These are phyloP conservation scores for Lasioglossum malachurum DNA, from an alignment of 2,888 invertebrate species.

Conservation along the genomic window DNA sequence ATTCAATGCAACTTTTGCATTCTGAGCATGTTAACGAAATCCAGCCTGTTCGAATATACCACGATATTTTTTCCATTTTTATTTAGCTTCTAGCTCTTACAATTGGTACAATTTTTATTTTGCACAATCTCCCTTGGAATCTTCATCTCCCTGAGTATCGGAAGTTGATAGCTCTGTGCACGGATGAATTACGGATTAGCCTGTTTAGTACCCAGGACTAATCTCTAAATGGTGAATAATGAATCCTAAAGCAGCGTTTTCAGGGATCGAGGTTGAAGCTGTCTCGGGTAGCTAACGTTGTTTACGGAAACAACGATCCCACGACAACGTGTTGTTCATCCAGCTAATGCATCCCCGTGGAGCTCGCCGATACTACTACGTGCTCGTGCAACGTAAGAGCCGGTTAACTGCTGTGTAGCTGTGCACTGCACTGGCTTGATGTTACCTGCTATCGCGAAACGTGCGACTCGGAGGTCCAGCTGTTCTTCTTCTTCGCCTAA, in stretches of 20 bases:
- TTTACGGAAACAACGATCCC: slow-evolving; percentile 11
- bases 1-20: too few species aligned
- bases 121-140: too few species aligned
- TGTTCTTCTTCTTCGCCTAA: slow-evolving; percentile 39
- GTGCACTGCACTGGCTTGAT: background rate
- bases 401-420: slow-evolving; percentile 28
- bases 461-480: slow-evolving; percentile 25
- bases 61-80: too few species aligned
- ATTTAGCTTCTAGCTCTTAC: too few species aligned
- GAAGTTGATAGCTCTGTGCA: too few species aligned
- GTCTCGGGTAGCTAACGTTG: background rate
- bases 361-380: background rate
- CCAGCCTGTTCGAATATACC: too few species aligned
- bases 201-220: too few species aligned
- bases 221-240: background rate
- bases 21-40: too few species aligned
- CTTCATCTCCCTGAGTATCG: too few species aligned
- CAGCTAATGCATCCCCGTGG: background rate
- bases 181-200: too few species aligned
- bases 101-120: too few species aligned
- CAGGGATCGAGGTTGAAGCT: background rate
- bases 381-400: slow-evolving; percentile 28
- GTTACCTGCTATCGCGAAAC: slow-evolving; percentile 35
- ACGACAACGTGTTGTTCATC: slow-evolving; percentile 12
- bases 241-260: background rate